Percentiles rank a stretch among this genome's conserved stretches.
These are phyloP conservation scores for Musca vetustissima DNA, from an alignment of 1,140 invertebrate species.

Conservation along the genomic window DNA sequence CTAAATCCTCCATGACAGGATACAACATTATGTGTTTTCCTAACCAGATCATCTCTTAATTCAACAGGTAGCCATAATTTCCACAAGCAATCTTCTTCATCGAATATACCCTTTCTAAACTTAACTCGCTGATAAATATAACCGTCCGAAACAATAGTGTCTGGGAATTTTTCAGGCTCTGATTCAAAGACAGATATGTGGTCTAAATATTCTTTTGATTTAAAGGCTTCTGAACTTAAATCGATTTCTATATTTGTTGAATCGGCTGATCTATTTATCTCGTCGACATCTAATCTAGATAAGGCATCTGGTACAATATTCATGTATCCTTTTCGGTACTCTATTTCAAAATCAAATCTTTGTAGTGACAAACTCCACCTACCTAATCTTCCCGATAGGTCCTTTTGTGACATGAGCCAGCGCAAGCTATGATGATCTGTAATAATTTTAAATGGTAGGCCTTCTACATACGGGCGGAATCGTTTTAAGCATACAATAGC, in stretches of 20 bases:
- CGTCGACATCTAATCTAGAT: conserved; percentile 33
- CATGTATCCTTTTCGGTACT: conserved; percentile 48
- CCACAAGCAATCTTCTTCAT: conserved; percentile 4
- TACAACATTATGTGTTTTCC: neutral
- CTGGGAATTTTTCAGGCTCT: neutral
- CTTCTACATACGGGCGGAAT: conserved; percentile 55
- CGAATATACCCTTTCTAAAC: neutral
- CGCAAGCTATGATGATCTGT: conserved; percentile 58
- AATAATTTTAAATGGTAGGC: conserved; percentile 54
- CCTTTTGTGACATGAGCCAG: conserved; percentile 56
- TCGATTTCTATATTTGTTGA: neutral
- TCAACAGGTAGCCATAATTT: neutral
- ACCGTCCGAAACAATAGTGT: neutral
- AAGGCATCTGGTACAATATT: conserved; percentile 50
- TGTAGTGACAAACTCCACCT: conserved; percentile 56
- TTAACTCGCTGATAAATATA: neutral
- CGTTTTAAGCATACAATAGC: conserved; percentile 52
- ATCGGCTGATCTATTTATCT: too few relatives aligned
- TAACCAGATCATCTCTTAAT: neutral
- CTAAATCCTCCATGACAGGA: conserved; percentile 8
- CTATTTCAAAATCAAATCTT: conserved; percentile 52
- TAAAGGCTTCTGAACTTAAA: neutral
- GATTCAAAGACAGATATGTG: neutral
- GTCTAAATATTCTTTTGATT: neutral
- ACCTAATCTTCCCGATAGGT: conserved; percentile 52